These are phyloP conservation scores for Acanthurus lineatus DNA, from an alignment of 2,797 vertebrate species.

Conservation along the genomic window DNA sequence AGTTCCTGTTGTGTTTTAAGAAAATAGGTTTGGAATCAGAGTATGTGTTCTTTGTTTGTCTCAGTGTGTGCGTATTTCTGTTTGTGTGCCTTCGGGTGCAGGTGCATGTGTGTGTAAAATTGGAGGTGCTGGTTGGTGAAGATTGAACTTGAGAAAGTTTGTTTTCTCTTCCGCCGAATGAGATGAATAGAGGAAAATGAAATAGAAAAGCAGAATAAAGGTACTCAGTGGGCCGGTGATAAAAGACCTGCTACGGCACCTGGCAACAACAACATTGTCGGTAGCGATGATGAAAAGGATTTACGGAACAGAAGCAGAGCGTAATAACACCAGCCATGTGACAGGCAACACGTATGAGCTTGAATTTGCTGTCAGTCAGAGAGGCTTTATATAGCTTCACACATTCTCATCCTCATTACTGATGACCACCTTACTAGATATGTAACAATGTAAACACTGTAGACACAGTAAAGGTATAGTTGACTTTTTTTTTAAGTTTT, in stretches of 20 bases:
- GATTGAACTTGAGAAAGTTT: constrained; percentile 45
- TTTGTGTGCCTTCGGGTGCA: neutral
- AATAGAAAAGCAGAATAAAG: constrained; percentile 55
- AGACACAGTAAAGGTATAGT: neutral
- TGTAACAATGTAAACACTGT: constrained; percentile 2
- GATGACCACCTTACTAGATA: constrained; percentile 4
- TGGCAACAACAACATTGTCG: constrained; percentile 50
- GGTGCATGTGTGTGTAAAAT: constrained; percentile 35
- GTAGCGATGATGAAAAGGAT: constrained; percentile 65
- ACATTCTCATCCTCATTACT: constrained; percentile 14
- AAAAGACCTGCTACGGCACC: constrained; percentile 48
- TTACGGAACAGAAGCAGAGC: constrained; percentile 38
- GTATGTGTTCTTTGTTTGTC: constrained; percentile 36
- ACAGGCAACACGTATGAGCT: constrained; percentile 57
- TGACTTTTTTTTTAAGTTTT: neutral
- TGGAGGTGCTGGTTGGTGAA: constrained; percentile 22
- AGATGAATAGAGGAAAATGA: constrained; percentile 45
- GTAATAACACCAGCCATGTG: constrained; percentile 39
- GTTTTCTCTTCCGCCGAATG: constrained; percentile 28
- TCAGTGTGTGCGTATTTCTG: constrained; percentile 11
- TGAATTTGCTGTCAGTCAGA: constrained; percentile 52
- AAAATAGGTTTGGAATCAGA: constrained; percentile 48
- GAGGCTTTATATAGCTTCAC: constrained; percentile 60
- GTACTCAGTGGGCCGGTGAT: constrained; percentile 33
- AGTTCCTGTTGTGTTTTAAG: constrained; percentile 69